Evolutionary conservation across 2,888 invertebrate genomes (phyloP).

Genomic region (Agapetus fuscipes): DNA sequence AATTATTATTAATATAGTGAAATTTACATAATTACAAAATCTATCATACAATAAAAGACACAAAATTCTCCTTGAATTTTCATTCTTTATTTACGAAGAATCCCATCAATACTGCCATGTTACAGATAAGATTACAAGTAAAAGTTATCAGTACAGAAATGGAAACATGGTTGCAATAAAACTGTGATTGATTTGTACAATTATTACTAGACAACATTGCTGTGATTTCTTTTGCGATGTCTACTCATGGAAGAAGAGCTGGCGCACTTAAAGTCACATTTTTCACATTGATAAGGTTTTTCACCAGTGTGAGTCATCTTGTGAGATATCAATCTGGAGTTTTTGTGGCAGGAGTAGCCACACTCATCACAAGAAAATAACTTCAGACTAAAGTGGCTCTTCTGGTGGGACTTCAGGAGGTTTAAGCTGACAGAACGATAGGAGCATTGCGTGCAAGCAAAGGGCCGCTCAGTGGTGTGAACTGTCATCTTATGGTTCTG

Average conservation of each 20-base stretch:
- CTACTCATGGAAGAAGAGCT: constrained; percentile 13
- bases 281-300: constrained; percentile 13
- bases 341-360: constrained; percentile 16
- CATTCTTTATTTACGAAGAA: too few species aligned
- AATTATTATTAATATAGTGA: too few species aligned
- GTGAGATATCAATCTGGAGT: constrained; percentile 14
- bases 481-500: constrained; percentile 17
- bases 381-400: constrained; percentile 12
- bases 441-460: constrained; percentile 16
- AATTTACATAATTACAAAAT: too few species aligned
- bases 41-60: too few species aligned
- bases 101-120: too few species aligned
- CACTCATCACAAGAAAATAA: constrained; percentile 17
- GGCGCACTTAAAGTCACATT: constrained; percentile 17
- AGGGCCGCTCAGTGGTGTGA: constrained; percentile 17
- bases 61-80: too few species aligned
- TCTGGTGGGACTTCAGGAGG: constrained; percentile 15
- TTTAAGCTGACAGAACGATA: constrained; percentile 13
- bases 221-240: constrained; percentile 17
- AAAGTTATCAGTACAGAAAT: too few species aligned
- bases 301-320: constrained; percentile 18
- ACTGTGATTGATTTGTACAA: too few species aligned
- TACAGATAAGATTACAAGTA: too few species aligned
- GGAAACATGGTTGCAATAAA: too few species aligned
- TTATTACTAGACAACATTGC: constrained; percentile 1